These are phyloP conservation scores for Galaxias olidus DNA, from an alignment of 2,797 vertebrate species.

Conservation along the genomic window DNA sequence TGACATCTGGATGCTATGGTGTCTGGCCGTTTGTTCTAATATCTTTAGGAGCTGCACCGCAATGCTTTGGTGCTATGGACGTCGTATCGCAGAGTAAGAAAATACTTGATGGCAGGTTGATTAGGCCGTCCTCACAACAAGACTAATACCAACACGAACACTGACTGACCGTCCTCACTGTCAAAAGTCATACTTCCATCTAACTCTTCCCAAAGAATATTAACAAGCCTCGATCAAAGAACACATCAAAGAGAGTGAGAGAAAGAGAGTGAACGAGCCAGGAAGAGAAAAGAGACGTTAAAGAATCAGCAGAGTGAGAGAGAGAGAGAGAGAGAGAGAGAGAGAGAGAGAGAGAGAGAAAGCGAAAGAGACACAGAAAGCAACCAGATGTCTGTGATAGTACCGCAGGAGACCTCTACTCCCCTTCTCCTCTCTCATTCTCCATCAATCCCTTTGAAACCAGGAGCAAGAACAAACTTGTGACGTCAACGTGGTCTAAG, in stretches of 20 bases:
- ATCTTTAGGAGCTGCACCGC: too few species aligned
- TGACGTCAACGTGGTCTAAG: conserved; percentile 4
- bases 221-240: conserved; percentile 42
- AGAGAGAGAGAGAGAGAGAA: conserved; percentile 5
- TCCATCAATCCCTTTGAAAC: conserved; percentile 20
- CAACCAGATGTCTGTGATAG: conserved; percentile 14
- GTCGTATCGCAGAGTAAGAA: too few species aligned
- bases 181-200: conserved; percentile 36
- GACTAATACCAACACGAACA: too few species aligned
- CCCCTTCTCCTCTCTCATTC: neutral
- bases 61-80: too few species aligned
- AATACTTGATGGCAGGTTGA: too few species aligned
- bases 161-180: conserved; percentile 5
- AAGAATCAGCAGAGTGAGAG: neutral
- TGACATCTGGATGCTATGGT: too few species aligned
- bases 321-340: neutral
- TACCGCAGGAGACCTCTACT: too few species aligned
- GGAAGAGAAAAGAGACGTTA: neutral
- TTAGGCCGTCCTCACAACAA: too few species aligned
- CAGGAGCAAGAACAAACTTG: conserved; percentile 16
- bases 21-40: too few species aligned
- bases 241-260: conserved; percentile 17
- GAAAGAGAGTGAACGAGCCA: neutral
- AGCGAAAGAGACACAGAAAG: conserved; percentile 13
- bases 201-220: conserved; percentile 30